phyloP scores from a whole-genome alignment of 2,888 invertebrate genomes.

The Sinohyriopsis cumingii region DNA sequence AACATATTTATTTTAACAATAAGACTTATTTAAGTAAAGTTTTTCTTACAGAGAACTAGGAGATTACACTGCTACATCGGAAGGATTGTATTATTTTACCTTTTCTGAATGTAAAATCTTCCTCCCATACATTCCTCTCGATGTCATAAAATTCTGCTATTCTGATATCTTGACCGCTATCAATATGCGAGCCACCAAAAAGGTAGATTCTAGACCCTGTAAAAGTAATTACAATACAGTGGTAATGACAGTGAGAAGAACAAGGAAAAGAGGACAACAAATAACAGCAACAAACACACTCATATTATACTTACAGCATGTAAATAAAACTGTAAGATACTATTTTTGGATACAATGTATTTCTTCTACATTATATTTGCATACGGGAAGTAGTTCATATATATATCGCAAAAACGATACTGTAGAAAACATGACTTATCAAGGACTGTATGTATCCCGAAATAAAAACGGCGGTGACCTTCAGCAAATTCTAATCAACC shows the following conservation, averaged over 20 bases:
- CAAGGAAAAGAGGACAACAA: not conserved
- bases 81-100: slow-evolving; percentile 27
- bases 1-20: not conserved
- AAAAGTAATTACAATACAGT: not conserved
- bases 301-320: too few species aligned
- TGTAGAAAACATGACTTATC: too few species aligned
- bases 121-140: slow-evolving; percentile 52
- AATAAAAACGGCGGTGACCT: too few species aligned
- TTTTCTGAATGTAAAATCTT: slow-evolving; percentile 58
- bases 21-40: too few species aligned
- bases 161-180: slow-evolving; percentile 51
- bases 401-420: too few species aligned
- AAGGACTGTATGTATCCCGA: too few species aligned
- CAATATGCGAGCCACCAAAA: slow-evolving; percentile 55
- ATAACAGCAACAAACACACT: too few species aligned
- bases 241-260: not conserved
- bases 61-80: not conserved
- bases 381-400: too few species aligned
- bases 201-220: slow-evolving; percentile 56
- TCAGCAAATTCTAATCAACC: too few species aligned
- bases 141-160: slow-evolving; percentile 52
- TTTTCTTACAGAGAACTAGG: not conserved
- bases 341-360: too few species aligned
- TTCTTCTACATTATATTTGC: too few species aligned
- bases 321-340: too few species aligned